These are phyloP conservation scores for Aphelinus certus DNA, from an alignment of 1,140 invertebrate species.

Conservation along the genomic window DNA sequence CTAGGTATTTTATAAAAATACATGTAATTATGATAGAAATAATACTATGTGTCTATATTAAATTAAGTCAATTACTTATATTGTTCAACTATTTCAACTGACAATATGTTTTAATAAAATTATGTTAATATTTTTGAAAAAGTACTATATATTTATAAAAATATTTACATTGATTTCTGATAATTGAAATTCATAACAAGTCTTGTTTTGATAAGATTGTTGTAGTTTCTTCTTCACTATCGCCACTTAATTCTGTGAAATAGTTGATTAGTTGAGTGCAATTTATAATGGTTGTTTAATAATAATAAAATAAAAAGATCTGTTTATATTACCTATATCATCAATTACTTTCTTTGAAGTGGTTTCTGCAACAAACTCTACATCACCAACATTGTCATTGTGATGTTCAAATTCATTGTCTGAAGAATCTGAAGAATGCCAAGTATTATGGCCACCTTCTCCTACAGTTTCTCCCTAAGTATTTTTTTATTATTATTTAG, in stretches of 20 bases:
- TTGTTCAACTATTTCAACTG: slow-evolving; percentile 11
- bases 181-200: slow-evolving; percentile 24
- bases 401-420: slow-evolving; percentile 53
- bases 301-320: slow-evolving; percentile 25
- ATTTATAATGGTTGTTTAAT: slow-evolving; percentile 39
- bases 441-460: slow-evolving; percentile 57
- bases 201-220: slow-evolving; percentile 38
- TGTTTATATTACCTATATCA: slow-evolving; percentile 57
- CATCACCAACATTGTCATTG: slow-evolving; percentile 57
- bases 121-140: slow-evolving; percentile 25
- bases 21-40: slow-evolving; percentile 39
- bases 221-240: slow-evolving; percentile 66
- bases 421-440: slow-evolving; percentile 58
- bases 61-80: slow-evolving; percentile 14
- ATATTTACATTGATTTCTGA: slow-evolving; percentile 47
- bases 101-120: slow-evolving; percentile 30
- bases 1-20: slow-evolving; percentile 52
- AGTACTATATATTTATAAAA: slow-evolving; percentile 37
- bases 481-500: slow-evolving; percentile 15
- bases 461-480: slow-evolving; percentile 46
- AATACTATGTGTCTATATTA: slow-evolving; percentile 36
- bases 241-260: slow-evolving; percentile 63
- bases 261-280: slow-evolving; percentile 40
- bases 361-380: slow-evolving; percentile 54
- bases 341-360: slow-evolving; percentile 51